Evolutionary conservation across 2,113 vertebrate genomes (phyloP), one percentile per base, ranked within the genome.

Genomic region (Oryzias celebensis): DNA sequence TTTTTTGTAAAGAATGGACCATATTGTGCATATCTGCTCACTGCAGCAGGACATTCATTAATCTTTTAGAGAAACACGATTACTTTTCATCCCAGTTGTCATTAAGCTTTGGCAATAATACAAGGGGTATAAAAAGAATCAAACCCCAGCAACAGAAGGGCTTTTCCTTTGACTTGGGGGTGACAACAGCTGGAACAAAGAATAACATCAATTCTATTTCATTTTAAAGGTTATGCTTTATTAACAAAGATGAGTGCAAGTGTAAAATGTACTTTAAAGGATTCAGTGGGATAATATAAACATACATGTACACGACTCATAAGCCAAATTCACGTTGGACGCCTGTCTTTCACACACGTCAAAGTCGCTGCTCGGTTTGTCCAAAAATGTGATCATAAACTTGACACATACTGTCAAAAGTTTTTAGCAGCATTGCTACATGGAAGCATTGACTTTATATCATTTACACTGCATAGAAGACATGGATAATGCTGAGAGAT

Each of bases 1-100:
- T 76, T 82, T 59, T 69, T 77, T 56, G 79, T 77, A 55, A 73
- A 73, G 85, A 87, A 82, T 75, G 52, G 53, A 74, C 72, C 53
- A 44, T 52, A 52, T 77, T 45, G 52, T 68, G 58, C 58, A 44
- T 59, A 74, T 85, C 65, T 77, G 23, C 69, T 77, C 73, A 26
- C 58, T 20, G 71, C 10, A n/a, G 60, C 58, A 70, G 54, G 66
- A 62, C 12, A 31, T 54, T 62, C 54, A 68, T 74, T 24, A 13
- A n/a, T 63, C 58, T 75, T 80, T 59, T 28, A 22, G 69, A 36
- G 76, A 45, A 31, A 58, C 50, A 55, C 15, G 2, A 52, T 51
- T 67, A 62, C 47, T 76, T 77, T 66, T 66, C 52, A 55, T 59
- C 26, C n/a, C 23, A 2, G 10, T 26, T 15, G 60, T 59, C 74